Conservation (phyloP, 2,113 vertebrate species). For the Gopherus evgoodei region DNA sequence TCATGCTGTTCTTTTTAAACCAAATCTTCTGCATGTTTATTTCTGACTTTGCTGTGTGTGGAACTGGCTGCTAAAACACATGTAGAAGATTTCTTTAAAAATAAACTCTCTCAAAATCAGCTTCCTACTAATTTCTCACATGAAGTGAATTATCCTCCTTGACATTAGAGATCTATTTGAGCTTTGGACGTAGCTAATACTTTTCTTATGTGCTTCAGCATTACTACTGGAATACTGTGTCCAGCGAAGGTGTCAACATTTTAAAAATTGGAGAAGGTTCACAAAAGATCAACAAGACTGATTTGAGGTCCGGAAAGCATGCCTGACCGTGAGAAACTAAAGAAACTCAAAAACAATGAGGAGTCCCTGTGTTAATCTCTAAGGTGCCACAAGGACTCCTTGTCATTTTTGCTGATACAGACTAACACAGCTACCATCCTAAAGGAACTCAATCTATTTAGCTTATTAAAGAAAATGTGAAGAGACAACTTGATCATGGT, state of each 20-base stretch:
- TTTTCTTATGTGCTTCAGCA: not conserved
- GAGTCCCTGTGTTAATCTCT: too few species aligned
- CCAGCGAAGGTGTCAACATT: conserved; percentile 27
- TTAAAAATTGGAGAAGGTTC: conserved; percentile 40
- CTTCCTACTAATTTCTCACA: not conserved
- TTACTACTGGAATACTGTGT: not conserved
- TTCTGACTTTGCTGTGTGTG: conserved; percentile 40
- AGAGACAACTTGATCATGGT: not conserved
- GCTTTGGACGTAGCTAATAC: not conserved
- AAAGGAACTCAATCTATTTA: conserved; percentile 22
- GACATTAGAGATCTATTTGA: not conserved
- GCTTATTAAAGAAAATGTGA: conserved; percentile 15
- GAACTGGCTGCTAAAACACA: conserved; percentile 12
- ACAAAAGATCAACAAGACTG: conserved; percentile 25
- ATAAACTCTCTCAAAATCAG: conserved; percentile 7
- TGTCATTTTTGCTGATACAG: too few species aligned
- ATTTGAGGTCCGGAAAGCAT: not conserved
- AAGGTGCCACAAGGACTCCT: too few species aligned
- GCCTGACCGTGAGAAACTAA: not conserved
- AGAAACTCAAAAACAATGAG: not conserved
- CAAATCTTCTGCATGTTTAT: conserved; percentile 39
- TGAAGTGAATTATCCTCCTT: not conserved
- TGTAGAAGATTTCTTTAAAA: not conserved
- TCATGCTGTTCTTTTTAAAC: conserved; percentile 57
- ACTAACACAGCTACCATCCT: too few species aligned